Evolutionary conservation across 2,113 vertebrate genomes (phyloP).

Genomic region (Zosterops hypoxanthus): DNA sequence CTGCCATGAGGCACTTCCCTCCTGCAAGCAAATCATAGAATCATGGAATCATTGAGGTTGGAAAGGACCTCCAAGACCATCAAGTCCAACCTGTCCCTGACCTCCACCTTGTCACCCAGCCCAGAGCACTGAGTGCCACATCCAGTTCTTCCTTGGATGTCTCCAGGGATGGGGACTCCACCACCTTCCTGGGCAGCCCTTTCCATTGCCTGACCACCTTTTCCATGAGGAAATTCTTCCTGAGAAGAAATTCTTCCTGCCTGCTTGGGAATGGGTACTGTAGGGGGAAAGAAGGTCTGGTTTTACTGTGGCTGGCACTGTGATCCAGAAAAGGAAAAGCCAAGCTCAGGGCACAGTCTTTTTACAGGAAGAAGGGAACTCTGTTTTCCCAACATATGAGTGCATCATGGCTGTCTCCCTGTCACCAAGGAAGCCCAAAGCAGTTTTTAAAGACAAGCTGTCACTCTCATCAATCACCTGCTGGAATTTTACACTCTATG

Average conservation of each 20-base stretch:
- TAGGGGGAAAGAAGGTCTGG: neutral
- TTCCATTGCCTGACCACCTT: neutral
- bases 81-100: accelerated
- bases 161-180: neutral
- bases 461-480: too few relatives aligned
- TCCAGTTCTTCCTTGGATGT: neutral
- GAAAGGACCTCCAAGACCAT: neutral
- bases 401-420: neutral
- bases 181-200: neutral
- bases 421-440: neutral
- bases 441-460: neutral
- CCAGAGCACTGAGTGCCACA: neutral
- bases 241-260: neutral
- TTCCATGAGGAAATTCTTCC: neutral
- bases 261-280: neutral
- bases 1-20: neutral
- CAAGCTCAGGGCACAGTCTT: neutral
- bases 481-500: neutral
- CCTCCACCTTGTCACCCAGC: neutral
- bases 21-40: neutral
- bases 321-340: neutral
- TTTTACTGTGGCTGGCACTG: neutral
- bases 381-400: neutral
- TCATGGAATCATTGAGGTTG: neutral
- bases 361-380: neutral